These are phyloP conservation scores for Sipha maydis DNA, from an alignment of 2,888 invertebrate genomes.

Conservation along the genomic window DNA sequence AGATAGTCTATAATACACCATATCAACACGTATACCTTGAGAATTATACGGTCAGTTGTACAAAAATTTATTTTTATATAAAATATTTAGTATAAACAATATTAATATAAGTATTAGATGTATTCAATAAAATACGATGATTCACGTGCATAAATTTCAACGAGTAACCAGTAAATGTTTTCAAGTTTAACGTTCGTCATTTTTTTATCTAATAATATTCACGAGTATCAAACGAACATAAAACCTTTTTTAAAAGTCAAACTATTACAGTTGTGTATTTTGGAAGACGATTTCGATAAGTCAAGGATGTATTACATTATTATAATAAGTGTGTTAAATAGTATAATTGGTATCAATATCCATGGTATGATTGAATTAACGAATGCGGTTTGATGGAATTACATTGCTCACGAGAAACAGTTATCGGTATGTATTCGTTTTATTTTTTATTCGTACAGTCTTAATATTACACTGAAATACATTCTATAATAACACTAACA, in stretches of 20 bases:
- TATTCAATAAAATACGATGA: not conserved
- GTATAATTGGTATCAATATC: not conserved
- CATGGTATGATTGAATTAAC: not conserved
- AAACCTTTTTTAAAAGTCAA: too few species aligned
- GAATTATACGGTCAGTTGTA: slow-evolving; percentile 39
- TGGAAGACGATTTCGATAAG: too few species aligned
- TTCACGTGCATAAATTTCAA: not conserved
- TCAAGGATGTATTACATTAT: not conserved
- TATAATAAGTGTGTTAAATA: not conserved
- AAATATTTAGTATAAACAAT: not conserved
- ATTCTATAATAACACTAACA: not conserved
- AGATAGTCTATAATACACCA: slow-evolving; percentile 5
- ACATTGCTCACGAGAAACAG: not conserved
- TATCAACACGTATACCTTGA: slow-evolving; percentile 27
- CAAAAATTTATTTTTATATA: slow-evolving; percentile 10
- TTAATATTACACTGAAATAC: not conserved
- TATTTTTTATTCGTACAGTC: not conserved
- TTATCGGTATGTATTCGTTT: not conserved
- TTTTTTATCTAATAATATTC: too few species aligned
- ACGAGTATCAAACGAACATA: too few species aligned
- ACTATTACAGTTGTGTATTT: too few species aligned
- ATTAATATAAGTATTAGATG: not conserved
- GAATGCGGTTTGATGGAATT: not conserved
- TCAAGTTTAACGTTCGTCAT: not conserved
- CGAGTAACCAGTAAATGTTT: not conserved